Evolutionary conservation across 2,797 vertebrate species (phyloP).

Genomic region (Crocidura indochinensis): DNA sequence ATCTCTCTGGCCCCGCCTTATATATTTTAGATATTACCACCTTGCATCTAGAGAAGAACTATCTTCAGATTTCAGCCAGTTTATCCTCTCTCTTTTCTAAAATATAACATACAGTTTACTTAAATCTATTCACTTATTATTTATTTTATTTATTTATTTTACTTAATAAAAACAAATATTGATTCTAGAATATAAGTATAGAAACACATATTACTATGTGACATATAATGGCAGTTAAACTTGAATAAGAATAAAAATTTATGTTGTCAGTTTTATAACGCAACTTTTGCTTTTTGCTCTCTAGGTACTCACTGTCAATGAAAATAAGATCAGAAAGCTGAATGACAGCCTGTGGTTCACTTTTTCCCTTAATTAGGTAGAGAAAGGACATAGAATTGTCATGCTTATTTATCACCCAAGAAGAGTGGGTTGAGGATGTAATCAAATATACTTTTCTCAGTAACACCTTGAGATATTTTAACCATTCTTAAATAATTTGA

Average conservation of each 20-base stretch:
- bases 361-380: slow-evolving; percentile 1
- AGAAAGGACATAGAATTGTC: neutral
- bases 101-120: slow-evolving; percentile 19
- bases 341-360: neutral
- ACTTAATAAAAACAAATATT: slow-evolving; percentile 33
- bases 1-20: too few species aligned
- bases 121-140: neutral
- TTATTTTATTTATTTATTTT: neutral
- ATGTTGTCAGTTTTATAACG: neutral
- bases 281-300: neutral
- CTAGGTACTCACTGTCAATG: neutral
- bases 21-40: too few species aligned
- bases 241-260: neutral
- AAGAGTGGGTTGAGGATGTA: neutral
- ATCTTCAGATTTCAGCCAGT: neutral
- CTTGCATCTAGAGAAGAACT: neutral
- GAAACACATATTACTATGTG: neutral
- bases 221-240: neutral
- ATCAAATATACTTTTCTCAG: slow-evolving; percentile 18
- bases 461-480: neutral
- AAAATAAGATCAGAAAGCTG: neutral
- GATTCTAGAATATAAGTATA: neutral
- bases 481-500: neutral
- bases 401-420: neutral
- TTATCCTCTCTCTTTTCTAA: slow-evolving; percentile 1